Conservation (phyloP, 2,113 vertebrate species). For the Spermophilus dauricus region DNA sequence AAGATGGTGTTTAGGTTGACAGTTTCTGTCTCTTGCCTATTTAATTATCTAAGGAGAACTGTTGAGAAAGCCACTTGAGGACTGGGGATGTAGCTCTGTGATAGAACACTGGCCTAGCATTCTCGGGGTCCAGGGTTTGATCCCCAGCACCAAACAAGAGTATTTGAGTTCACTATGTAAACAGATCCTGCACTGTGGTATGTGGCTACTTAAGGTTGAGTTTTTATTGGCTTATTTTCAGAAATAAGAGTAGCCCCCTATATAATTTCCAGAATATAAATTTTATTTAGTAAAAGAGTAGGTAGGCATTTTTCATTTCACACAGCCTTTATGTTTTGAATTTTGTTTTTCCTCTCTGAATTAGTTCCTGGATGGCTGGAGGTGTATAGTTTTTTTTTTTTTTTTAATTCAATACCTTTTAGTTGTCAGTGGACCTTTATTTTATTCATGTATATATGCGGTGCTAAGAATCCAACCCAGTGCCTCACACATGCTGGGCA, state of each 20-base stretch:
- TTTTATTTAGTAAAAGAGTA: too few relatives aligned
- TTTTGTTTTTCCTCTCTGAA: neutral
- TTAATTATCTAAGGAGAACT: neutral
- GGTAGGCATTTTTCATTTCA: slow-evolving; percentile 15
- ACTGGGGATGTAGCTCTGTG: neutral
- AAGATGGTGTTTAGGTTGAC: slow-evolving; percentile 51
- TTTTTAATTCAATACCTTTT: too few relatives aligned
- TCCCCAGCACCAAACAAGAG: neutral
- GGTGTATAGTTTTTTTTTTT: neutral
- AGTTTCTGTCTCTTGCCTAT: slow-evolving; percentile 32
- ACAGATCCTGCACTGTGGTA: slow-evolving; percentile 35
- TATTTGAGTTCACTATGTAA: slow-evolving; percentile 51
- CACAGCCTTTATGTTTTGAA: neutral
- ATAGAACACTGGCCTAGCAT: neutral
- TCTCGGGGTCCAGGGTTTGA: neutral
- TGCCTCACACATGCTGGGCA: too few relatives aligned
- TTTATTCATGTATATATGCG: too few relatives aligned
- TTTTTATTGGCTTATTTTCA: too few relatives aligned
- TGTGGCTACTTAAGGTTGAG: slow-evolving; percentile 53
- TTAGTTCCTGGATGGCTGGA: neutral
- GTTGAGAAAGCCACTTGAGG: neutral
- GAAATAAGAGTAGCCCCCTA: neutral
- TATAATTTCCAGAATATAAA: slow-evolving; percentile 23
- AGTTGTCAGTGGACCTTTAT: too few relatives aligned
- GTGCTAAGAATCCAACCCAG: too few relatives aligned